Conservation (phyloP, 1,140 invertebrate genomes). For the Trialeurodes vaporariorum region DNA sequence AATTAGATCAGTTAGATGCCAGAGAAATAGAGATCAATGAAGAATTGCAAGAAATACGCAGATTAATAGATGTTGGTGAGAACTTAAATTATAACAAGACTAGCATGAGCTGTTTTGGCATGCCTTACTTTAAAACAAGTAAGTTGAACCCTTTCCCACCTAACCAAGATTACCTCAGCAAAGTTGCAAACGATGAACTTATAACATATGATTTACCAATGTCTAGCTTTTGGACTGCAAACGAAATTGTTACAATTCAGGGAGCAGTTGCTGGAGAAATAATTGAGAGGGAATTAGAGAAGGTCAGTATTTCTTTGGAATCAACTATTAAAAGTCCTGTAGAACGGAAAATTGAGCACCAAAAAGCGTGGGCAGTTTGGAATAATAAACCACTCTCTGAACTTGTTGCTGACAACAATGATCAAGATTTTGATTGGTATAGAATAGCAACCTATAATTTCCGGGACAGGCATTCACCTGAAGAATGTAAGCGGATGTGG, state of each 20-base stretch:
- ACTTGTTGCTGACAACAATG: not conserved
- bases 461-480: constrained; percentile 36
- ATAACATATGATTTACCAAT: constrained; percentile 28
- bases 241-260: not conserved
- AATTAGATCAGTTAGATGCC: not conserved
- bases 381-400: not conserved
- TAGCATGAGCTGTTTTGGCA: constrained; percentile 25
- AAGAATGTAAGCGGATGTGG: constrained; percentile 50
- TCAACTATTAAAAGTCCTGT: no score
- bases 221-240: constrained; percentile 2
- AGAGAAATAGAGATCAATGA: not conserved
- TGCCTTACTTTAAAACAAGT: constrained; percentile 38
- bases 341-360: not conserved
- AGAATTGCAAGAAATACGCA: not conserved
- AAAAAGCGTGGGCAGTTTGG: not conserved
- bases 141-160: constrained; percentile 30
- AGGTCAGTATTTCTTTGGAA: not conserved
- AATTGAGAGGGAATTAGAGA: not conserved
- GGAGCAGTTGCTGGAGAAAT: not conserved
- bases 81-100: not conserved
- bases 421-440: constrained; percentile 36
- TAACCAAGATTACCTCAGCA: constrained; percentile 34
- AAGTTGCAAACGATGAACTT: constrained; percentile 31
- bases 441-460: constrained; percentile 37
- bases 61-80: not conserved